Conservation (phyloP, 2,797 vertebrate species). For the Lepidocolaptes lacrymiger region DNA sequence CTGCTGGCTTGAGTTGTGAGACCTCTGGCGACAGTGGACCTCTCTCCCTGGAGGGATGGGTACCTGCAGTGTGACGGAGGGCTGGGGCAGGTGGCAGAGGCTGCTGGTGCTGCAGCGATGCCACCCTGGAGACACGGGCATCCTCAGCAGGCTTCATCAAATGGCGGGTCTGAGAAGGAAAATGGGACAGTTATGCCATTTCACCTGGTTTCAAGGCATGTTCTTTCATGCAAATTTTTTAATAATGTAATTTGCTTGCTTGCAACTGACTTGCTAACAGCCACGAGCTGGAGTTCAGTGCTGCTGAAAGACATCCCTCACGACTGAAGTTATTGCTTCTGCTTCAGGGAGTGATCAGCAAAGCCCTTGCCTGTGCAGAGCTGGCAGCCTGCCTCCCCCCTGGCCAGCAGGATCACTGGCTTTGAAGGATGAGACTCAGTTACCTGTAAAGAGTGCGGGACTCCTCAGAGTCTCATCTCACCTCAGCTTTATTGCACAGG, state of each 20-base stretch:
- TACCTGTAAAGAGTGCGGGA: not conserved
- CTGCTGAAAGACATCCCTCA: not conserved
- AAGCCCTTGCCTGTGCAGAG: rapidly evolving
- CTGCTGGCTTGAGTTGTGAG: not conserved
- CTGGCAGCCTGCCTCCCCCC: not conserved
- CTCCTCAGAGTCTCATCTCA: not conserved
- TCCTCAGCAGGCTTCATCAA: not conserved
- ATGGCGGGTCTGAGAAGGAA: not conserved
- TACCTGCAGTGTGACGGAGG: rapidly evolving
- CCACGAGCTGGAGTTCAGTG: not conserved
- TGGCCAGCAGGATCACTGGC: not conserved
- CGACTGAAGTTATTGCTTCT: not conserved
- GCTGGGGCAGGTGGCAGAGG: not conserved
- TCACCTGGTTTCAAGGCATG: not conserved
- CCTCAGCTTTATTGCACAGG: not conserved
- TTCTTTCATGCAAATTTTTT: not conserved
- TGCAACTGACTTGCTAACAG: not conserved
- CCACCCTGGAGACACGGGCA: not conserved
- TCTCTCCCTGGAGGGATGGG: not conserved
- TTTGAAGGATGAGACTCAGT: not conserved
- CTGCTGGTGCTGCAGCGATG: not conserved
- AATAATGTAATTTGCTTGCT: not conserved
- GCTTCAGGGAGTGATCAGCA: not conserved
- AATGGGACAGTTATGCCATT: not conserved
- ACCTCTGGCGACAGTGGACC: not conserved